Base-by-base conservation (phyloP, 2,797 vertebrate species). In the Mus minutoides region DNA sequence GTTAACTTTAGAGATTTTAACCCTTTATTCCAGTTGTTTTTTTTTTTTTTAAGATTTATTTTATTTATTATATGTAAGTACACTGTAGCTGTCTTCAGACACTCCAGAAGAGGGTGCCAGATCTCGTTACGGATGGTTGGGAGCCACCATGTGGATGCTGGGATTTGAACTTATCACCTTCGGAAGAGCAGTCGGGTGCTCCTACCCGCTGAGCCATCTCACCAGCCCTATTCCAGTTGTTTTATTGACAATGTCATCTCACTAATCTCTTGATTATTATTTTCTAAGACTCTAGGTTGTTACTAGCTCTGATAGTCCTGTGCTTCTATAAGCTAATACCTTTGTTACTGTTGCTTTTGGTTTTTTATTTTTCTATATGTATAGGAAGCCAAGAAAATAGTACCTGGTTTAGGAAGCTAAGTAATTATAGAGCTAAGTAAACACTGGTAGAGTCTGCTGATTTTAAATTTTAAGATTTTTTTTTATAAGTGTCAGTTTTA, bases 251-350 rank as follows among this genome's bases (percentile, higher is more conserved):
- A 82, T 87, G 4, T 67, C 75, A 77, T 86, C 88, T 96, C 14
- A 2, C 88, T 95, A 67, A 92, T 94, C 9, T 94, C 73, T 94
- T 87, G 67, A 46, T 94, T 69, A 86, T 86, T 95, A 26, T 54
- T 16, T 91, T 93, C 88, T 43, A 34, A 89, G 60, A 64, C 56
- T 31, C 37, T 91, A 88, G 79, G 19, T 78, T 91, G 13, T 91
- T 83, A 43, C 43, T 93, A 67, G 54, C 19, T 11, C 24, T 71
- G 40, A 60, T 85, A 88, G 22, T 24, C 29, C 58, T 71, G 2
- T 64, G 12, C 52, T 11, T 92, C 52, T 89, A 43, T 40, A 46
- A 56, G 40, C 83, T 78, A 89, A 89, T 67, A 31, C 21, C 84
- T 85, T 94, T 83, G 22, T 24, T 79, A n/a, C 67, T 91, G 37